phyloP scores from a whole-genome alignment of 2,797 vertebrate genomes.

The Podargus strigoides region DNA sequence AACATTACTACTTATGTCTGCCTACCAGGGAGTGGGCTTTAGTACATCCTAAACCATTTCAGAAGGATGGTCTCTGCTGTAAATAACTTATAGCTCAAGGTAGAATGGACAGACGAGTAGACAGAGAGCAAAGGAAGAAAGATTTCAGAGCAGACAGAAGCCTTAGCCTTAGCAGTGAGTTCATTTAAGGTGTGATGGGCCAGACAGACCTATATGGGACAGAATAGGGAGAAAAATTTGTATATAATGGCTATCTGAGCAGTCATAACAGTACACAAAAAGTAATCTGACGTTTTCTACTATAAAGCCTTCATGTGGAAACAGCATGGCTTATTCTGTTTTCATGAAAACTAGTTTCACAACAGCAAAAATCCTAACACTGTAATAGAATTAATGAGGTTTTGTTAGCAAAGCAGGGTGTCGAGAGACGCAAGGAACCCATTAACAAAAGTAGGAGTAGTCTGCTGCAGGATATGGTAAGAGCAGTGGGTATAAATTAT shows the following conservation, averaged over 20 bases:
- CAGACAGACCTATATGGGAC: neutral
- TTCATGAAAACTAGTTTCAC: neutral
- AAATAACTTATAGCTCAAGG: neutral
- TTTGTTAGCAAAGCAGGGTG: neutral
- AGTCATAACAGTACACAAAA: neutral
- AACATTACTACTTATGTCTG: neutral
- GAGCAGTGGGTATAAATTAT: neutral
- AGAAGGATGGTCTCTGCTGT: neutral
- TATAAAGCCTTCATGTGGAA: neutral
- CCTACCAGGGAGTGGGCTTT: neutral
- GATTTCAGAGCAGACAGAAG: neutral
- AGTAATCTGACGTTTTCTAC: neutral
- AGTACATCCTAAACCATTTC: neutral
- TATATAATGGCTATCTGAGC: neutral
- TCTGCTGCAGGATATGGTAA: neutral
- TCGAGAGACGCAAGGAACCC: neutral
- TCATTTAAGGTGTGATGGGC: neutral
- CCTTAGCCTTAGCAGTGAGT: neutral
- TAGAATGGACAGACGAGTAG: neutral
- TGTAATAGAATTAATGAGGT: neutral
- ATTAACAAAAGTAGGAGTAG: neutral
- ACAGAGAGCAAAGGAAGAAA: neutral
- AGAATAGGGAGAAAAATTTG: neutral
- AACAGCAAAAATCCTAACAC: neutral
- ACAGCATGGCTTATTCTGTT: neutral